These are phyloP conservation scores for Glaucidium brasilianum DNA, from an alignment of 2,113 vertebrate genomes.

Conservation along the genomic window DNA sequence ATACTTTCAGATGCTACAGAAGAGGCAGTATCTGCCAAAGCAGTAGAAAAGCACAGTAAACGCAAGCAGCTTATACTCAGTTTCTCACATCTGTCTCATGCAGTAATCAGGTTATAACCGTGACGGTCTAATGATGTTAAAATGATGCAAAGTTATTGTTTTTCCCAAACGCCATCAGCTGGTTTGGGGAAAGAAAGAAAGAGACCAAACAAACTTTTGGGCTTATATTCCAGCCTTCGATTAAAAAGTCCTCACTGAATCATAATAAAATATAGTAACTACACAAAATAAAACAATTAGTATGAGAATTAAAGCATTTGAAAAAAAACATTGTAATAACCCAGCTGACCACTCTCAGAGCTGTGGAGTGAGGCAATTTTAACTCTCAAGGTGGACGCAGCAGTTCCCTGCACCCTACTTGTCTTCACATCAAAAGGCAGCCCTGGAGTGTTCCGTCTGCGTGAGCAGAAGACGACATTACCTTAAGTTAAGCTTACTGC, in stretches of 20 bases:
- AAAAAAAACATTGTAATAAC: background rate
- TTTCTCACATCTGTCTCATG: background rate
- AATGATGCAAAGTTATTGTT: background rate
- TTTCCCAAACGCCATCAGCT: background rate
- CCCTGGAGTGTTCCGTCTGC: background rate
- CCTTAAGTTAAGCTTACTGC: background rate
- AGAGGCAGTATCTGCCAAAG: background rate
- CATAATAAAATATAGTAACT: background rate
- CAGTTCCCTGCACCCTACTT: background rate
- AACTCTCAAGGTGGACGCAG: background rate
- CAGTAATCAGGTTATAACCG: background rate
- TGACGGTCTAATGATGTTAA: background rate
- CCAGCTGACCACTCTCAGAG: background rate
- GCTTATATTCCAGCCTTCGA: background rate
- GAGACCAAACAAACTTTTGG: background rate
- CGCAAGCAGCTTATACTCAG: background rate
- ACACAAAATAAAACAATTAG: background rate
- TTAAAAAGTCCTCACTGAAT: background rate
- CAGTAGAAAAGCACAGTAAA: background rate
- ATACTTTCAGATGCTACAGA: background rate
- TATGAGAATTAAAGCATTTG: background rate
- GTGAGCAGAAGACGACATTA: background rate
- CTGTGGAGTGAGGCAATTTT: background rate
- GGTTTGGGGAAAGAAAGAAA: background rate
- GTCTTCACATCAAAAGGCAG: background rate